Evolutionary conservation across 2,797 vertebrate genomes (phyloP).

Genomic region (Dendrocincla tyrannina): DNA sequence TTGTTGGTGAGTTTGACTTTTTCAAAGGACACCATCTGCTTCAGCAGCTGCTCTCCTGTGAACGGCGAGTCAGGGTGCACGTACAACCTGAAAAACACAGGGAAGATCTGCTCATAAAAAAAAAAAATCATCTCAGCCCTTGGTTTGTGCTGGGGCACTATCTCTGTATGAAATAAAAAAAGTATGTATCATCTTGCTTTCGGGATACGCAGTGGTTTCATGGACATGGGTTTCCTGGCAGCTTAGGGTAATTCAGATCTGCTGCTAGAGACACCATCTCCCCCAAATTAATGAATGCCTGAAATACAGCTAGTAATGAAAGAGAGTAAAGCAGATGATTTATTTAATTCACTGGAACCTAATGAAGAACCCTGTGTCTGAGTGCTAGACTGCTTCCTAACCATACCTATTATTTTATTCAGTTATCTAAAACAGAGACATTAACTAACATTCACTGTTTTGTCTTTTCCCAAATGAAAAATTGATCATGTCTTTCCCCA

Average conservation of each 20-base stretch:
- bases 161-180: background rate
- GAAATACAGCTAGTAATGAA: background rate
- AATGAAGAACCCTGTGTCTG: background rate
- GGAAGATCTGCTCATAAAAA: background rate
- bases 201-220: fast-evolving
- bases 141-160: background rate
- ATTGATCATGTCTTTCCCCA: constrained; percentile 31
- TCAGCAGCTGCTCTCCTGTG: constrained; percentile 94
- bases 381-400: background rate
- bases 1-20: constrained; percentile 99
- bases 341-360: background rate
- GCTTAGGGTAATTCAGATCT: background rate
- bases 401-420: constrained; percentile 30
- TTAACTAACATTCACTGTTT: constrained; percentile 8
- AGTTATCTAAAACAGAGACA: constrained; percentile 14
- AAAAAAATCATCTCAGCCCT: background rate
- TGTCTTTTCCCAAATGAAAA: constrained; percentile 55
- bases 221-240: background rate
- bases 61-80: constrained; percentile 98
- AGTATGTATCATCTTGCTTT: background rate
- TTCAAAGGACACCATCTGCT: constrained; percentile 99
- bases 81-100: constrained; percentile 83
- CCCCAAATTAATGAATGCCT: background rate
- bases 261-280: background rate
- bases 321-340: background rate